Conservation (phyloP, 2,797 vertebrate genomes). For the Onychomys torridus region DNA sequence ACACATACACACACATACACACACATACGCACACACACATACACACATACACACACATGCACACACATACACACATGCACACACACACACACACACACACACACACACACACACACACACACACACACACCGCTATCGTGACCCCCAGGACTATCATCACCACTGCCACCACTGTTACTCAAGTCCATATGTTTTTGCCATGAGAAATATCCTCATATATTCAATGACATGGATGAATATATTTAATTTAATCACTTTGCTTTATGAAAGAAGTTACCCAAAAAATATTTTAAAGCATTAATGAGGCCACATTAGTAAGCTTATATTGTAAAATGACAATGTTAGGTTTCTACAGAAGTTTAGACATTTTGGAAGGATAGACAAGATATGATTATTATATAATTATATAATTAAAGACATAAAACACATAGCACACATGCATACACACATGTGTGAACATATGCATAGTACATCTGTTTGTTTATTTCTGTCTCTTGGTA, state of each 20-base stretch:
- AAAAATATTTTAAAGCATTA: slow-evolving; percentile 83
- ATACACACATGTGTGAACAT: neutral
- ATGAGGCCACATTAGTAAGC: slow-evolving; percentile 79
- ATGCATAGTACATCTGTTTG: neutral
- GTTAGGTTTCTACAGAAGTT: slow-evolving; percentile 69
- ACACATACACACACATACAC: too few species aligned
- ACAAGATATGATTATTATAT: neutral
- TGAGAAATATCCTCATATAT: neutral
- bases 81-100: neutral
- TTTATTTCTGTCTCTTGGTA: neutral
- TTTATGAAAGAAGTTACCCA: slow-evolving; percentile 83
- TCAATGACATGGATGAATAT: slow-evolving; percentile 47
- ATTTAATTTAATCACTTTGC: slow-evolving; percentile 80
- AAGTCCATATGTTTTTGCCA: neutral
- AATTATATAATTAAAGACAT: neutral
- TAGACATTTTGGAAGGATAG: neutral
- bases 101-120: neutral
- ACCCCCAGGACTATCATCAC: neutral
- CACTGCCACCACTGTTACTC: neutral
- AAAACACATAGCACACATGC: neutral
- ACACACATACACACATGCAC: too few species aligned
- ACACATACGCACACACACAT: too few species aligned
- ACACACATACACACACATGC: too few species aligned
- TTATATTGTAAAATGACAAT: slow-evolving; percentile 39
- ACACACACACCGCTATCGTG: neutral